phyloP scores from a whole-genome alignment of 2,113 vertebrate species.

The Atlantisia rogersi region DNA sequence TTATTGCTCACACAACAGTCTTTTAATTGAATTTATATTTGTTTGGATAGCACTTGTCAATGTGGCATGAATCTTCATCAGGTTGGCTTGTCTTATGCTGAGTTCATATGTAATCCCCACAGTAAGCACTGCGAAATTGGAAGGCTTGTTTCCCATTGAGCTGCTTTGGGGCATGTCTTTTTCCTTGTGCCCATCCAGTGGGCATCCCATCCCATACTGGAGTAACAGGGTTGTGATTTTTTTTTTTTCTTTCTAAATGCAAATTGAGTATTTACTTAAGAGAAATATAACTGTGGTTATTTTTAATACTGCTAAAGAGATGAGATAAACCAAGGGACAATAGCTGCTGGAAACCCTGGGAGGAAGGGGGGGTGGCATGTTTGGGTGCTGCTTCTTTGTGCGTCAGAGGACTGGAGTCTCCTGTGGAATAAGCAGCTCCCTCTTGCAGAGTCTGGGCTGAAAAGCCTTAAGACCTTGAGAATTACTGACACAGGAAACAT shows the following conservation, averaged over 20 bases:
- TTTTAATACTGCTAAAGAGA: background rate
- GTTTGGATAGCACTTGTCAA: conserved; percentile 38
- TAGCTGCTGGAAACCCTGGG: background rate
- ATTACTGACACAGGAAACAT: conserved; percentile 47
- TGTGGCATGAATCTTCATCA: conserved; percentile 16
- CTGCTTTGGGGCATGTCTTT: background rate
- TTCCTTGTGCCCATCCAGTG: background rate
- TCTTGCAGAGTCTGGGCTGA: background rate
- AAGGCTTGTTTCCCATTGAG: background rate
- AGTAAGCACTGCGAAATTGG: background rate
- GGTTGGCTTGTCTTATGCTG: background rate
- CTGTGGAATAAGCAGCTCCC: background rate
- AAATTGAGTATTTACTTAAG: background rate
- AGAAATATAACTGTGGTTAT: background rate
- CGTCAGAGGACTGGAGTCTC: background rate
- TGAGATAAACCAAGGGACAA: background rate
- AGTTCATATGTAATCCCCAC: background rate
- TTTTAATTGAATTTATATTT: conserved; percentile 60
- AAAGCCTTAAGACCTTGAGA: conserved; percentile 27
- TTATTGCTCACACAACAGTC: conserved; percentile 26
- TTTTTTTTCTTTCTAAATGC: background rate
- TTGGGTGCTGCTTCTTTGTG: background rate
- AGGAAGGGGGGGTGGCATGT: accelerated
- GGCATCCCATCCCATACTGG: background rate
- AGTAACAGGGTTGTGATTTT: background rate